Conservation (phyloP, 2,797 vertebrate species). For the Rhodeus uyekii region DNA sequence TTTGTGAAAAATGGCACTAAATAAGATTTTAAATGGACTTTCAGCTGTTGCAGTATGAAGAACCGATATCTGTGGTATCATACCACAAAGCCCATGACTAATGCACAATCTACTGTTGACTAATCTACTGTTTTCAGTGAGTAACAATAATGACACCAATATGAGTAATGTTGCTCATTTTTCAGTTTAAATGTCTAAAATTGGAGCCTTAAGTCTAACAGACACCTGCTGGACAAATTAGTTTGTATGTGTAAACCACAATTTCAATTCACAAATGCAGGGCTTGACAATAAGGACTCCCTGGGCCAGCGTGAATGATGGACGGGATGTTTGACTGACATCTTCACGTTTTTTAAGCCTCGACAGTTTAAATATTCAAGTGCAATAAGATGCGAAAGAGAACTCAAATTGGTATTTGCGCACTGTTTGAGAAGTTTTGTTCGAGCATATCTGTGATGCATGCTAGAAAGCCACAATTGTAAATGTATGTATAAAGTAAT, state of each 20-base stretch:
- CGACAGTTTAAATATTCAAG: background rate
- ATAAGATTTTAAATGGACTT: slow-evolving; percentile 2
- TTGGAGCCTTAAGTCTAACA: background rate
- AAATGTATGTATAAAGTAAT: too few species aligned
- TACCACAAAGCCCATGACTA: slow-evolving; percentile 3
- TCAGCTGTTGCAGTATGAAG: background rate
- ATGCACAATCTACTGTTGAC: too few species aligned
- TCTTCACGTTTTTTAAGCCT: background rate
- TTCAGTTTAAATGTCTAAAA: background rate
- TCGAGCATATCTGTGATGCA: background rate
- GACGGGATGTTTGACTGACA: too few species aligned
- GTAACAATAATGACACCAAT: too few species aligned
- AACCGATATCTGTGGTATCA: background rate
- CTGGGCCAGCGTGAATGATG: too few species aligned
- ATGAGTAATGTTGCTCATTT: background rate
- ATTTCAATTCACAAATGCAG: too few species aligned
- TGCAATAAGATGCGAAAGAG: too few species aligned
- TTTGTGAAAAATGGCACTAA: background rate
- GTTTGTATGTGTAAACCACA: background rate
- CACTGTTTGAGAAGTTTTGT: background rate
- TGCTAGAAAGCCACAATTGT: too few species aligned
- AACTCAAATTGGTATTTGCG: background rate
- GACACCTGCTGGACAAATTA: background rate
- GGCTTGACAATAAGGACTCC: too few species aligned
- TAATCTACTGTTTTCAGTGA: background rate